phyloP scores from a whole-genome alignment of 2,888 invertebrate species.

The Aphidius colemani region DNA sequence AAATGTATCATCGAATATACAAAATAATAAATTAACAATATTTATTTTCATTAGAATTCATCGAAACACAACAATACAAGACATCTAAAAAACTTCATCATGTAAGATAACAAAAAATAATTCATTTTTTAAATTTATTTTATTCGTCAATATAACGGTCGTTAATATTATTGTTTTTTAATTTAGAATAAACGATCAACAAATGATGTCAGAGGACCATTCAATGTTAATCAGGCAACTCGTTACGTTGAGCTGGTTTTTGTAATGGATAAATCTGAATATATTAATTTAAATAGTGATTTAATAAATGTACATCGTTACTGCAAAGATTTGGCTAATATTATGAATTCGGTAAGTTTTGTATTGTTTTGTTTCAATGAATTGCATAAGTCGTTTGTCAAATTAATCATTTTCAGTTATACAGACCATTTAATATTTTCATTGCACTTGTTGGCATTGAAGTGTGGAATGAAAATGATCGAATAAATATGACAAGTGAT shows the following conservation, averaged over 20 bases:
- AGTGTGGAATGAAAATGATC: conserved; percentile 91
- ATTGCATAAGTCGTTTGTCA: not conserved
- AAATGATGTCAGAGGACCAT: conserved; percentile 75
- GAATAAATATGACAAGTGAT: conserved; percentile 79
- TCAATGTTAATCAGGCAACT: conserved; percentile 82
- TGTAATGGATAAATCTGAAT: conserved; percentile 87
- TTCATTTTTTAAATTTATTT: conserved; percentile 35
- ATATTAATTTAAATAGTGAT: conserved; percentile 76
- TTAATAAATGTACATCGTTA: conserved; percentile 76
- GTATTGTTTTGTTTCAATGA: not conserved
- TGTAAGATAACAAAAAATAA: no score
- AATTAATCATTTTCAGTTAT: conserved; percentile 69
- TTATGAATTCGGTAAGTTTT: conserved; percentile 88
- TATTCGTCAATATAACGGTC: conserved; percentile 38
- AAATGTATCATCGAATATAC: not conserved
- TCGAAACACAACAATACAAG: conserved; percentile 12
- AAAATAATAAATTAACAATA: not conserved
- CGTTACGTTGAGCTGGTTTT: conserved; percentile 88
- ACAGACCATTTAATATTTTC: conserved; percentile 92
- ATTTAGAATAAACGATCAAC: conserved; percentile 73
- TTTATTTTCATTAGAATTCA: not conserved
- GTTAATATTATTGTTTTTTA: conserved; percentile 36
- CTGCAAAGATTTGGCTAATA: conserved; percentile 92
- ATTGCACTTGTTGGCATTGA: conserved; percentile 94
- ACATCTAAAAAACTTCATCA: not conserved